Conservation (phyloP, 2,888 invertebrate genomes). For the Sarcophaga caerulescens region DNA sequence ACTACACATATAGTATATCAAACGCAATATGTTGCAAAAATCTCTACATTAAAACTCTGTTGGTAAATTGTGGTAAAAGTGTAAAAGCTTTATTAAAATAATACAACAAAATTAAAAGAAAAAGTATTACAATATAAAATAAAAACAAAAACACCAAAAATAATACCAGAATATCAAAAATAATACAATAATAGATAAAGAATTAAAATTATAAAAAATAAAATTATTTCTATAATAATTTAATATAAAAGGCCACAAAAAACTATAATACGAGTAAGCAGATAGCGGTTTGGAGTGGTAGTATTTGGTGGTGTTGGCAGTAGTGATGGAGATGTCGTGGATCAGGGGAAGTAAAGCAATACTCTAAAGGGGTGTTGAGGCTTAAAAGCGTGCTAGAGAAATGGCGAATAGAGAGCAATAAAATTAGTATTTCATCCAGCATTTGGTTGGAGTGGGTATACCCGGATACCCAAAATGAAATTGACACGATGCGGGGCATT, state of each 20-base stretch:
- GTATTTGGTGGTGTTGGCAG: neutral
- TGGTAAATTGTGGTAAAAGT: conserved; percentile 42
- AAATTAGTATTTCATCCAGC: conserved; percentile 68
- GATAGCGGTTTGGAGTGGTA: conserved; percentile 2
- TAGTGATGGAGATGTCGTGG: neutral
- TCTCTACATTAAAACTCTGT: conserved; percentile 50
- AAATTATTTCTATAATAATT: neutral
- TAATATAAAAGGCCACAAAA: conserved; percentile 7
- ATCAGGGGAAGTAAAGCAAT: neutral
- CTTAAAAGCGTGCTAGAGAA: conserved; percentile 39
- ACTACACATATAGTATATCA: no score
- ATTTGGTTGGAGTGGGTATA: neutral
- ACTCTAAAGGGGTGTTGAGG: neutral
- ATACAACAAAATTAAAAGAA: neutral
- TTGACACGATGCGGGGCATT: conserved; percentile 63
- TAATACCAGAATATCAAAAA: conserved; percentile 39
- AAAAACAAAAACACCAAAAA: conserved; percentile 15
- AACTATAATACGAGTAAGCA: conserved; percentile 27
- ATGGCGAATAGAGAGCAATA: conserved; percentile 76
- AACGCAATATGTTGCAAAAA: no score
- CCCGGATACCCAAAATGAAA: conserved; percentile 35
- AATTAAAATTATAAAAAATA: neutral
- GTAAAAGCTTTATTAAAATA: conserved; percentile 63
- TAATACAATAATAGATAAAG: conserved; percentile 9
- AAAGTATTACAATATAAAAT: conserved; percentile 20